These are phyloP conservation scores for Periplaneta americana DNA, from an alignment of 1,140 invertebrate genomes.

Conservation along the genomic window DNA sequence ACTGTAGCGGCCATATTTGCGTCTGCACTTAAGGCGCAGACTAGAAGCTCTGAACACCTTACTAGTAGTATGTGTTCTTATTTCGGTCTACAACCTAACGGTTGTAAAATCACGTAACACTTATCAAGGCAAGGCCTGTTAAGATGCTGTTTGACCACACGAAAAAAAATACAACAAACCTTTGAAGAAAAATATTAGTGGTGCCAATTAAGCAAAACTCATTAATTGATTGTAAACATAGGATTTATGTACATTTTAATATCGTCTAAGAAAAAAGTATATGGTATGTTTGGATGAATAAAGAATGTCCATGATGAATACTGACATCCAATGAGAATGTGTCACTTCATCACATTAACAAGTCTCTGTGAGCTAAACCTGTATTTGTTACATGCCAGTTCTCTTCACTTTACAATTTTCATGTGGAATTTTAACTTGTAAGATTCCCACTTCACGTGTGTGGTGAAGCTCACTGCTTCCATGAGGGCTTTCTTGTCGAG, in stretches of 20 bases:
- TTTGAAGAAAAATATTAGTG: background rate
- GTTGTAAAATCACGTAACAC: background rate
- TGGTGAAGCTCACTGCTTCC: background rate
- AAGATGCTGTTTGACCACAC: background rate
- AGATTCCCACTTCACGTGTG: background rate
- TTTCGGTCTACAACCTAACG: background rate
- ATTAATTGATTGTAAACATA: background rate
- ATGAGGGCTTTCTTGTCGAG: background rate
- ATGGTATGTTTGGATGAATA: background rate
- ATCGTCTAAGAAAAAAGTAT: background rate
- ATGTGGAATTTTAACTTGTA: background rate
- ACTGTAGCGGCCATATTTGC: background rate
- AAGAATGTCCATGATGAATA: background rate
- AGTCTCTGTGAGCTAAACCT: background rate
- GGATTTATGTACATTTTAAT: constrained; percentile 6
- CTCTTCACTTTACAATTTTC: background rate
- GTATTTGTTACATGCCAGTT: background rate
- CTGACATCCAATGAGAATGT: background rate
- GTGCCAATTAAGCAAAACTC: background rate
- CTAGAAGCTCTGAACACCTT: background rate
- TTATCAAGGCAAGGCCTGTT: background rate
- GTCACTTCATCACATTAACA: background rate
- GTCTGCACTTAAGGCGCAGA: background rate
- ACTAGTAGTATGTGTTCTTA: background rate
- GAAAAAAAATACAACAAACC: background rate